Evolutionary conservation across 2,797 vertebrate genomes (phyloP), one percentile per base, ranked within the genome.

Genomic region (Dryobates pubescens): DNA sequence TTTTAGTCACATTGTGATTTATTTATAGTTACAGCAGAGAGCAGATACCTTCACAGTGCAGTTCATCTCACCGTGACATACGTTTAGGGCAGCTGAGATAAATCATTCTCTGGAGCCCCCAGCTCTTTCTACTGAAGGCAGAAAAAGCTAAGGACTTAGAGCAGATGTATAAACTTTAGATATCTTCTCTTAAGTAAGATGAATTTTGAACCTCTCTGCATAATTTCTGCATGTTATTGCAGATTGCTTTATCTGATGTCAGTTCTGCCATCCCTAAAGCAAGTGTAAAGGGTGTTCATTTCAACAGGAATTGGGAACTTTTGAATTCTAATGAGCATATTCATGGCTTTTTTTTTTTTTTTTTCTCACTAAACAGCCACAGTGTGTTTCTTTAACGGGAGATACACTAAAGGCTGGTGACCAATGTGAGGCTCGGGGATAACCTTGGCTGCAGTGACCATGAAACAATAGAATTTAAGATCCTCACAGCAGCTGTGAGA

Each of bases 101-200:
- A 94, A 84, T 73, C 32, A 47, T 51, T 63, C 36, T 82, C 26
- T n/a, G 41, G 34, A 84, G 61, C 7, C n/a, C 41, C 23, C 29
- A 59, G 43, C 8, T 70, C 68, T n/a, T 84, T 67, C n/a, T 17
- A 69, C 11, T 38, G 56, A 67, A 72, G 86, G 83, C 34, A 84
- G 36, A 53, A 86, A 58, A 57, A 79, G 26, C 9, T 30, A 70
- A 92, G 12, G 20, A 18, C 29, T 84, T 79, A n/a, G 43, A 36
- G 51, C 9, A 73, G 17, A 41, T 63, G 10, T 58, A 30, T 15
- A 82, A 77, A 24, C 61, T 84, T 90, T 67, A 59, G 49, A 56
- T 76, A 43, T n/a, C 43, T 74, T 76, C n/a, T n/a, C 43, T 75
- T 56, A 79, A 81, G 20, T 34, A 43, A 84, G 36, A 84, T 70